Base-by-base conservation (phyloP, 2,888 invertebrate species). In the Caenorhabditis sinica region DNA sequence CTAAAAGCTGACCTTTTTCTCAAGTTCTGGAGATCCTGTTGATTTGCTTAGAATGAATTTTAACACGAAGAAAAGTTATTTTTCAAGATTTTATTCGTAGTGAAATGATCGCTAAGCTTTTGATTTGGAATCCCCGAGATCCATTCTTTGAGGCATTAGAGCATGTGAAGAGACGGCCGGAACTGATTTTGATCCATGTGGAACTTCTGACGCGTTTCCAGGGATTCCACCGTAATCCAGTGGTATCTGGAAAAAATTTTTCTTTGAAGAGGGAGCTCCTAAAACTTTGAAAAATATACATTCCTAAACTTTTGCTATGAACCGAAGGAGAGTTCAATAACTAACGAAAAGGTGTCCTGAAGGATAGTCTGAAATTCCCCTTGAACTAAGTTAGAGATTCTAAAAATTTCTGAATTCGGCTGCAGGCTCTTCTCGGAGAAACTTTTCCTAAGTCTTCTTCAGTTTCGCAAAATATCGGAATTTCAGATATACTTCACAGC, bases 181-280 rank as follows among this genome's bases (percentile, higher is more conserved):
- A 86, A 90, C 68, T 89, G 89, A 36, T 86, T 75, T 51, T 83
- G 81, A 45, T 87, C 86, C 74, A 90, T 83, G 66, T 87, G 86
- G 53, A 90, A 77, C n/a, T 73, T 28, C 40, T 69, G 74, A n/a
- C 87, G 77, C 11, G 87, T 86, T 45, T 85, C 79, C 28, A 66
- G 28, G 33, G 84, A 79, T 53, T 87, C 86, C n/a, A 92, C 85
- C 2, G 88, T 66, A 2, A 92, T 82, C 92, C 92, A 92, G 77
- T 91, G 91, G 65, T 92, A 92, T 56, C 92, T 87, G 74, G 43
- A 86, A 76, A 20, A 20, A n/a, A 36, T 3, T 2, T 45, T 13
- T 45, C 2, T 8, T 45, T 45, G 4, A 23, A n/a, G 4, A 17
- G n/a, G 72, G 11, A 15, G 2, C 40, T 45, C 9, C 2, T 36